These are phyloP conservation scores for Dissostichus mawsoni DNA, from an alignment of 2,113 vertebrate species.

Conservation along the genomic window DNA sequence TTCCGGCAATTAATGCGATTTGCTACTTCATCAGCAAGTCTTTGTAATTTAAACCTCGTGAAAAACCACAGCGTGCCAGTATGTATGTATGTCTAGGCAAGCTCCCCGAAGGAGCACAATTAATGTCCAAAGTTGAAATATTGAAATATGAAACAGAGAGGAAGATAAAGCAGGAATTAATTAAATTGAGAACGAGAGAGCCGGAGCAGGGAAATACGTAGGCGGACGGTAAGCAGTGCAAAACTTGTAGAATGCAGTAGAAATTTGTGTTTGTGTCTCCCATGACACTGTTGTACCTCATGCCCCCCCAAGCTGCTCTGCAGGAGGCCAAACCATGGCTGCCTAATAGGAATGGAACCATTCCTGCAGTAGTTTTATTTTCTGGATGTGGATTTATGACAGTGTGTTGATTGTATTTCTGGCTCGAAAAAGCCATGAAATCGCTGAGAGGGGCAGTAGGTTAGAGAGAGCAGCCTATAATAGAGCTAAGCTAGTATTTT, in stretches of 20 bases:
- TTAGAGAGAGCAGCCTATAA: slow-evolving; percentile 11
- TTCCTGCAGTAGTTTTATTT: slow-evolving; percentile 36
- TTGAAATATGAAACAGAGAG: slow-evolving; percentile 52
- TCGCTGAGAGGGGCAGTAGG: slow-evolving; percentile 21
- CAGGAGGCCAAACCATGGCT: slow-evolving; percentile 27
- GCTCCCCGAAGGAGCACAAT: slow-evolving; percentile 43
- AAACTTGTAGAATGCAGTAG: slow-evolving; percentile 28
- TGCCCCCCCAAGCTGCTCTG: slow-evolving; percentile 7
- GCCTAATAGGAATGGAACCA: slow-evolving; percentile 26
- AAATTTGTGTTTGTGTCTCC: background rate
- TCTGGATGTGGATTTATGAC: slow-evolving; percentile 53
- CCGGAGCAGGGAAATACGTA: slow-evolving; percentile 16
- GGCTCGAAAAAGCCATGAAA: slow-evolving; percentile 47
- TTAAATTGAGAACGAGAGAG: slow-evolving; percentile 48
- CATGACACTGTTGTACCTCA: slow-evolving; percentile 29
- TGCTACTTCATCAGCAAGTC: slow-evolving; percentile 54
- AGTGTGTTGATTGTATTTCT: slow-evolving; percentile 51
- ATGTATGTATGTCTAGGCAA: slow-evolving; percentile 18
- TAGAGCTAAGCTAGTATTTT: slow-evolving; percentile 44
- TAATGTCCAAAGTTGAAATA: slow-evolving; percentile 56
- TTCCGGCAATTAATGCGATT: slow-evolving; percentile 53
- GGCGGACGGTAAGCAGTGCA: slow-evolving; percentile 8
- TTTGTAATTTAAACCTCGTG: slow-evolving; percentile 52
- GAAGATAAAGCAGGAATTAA: slow-evolving; percentile 53
- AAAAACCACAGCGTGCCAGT: slow-evolving; percentile 38